Base-by-base conservation (phyloP, 2,797 vertebrate species). In the Oreochromis mossambicus region DNA sequence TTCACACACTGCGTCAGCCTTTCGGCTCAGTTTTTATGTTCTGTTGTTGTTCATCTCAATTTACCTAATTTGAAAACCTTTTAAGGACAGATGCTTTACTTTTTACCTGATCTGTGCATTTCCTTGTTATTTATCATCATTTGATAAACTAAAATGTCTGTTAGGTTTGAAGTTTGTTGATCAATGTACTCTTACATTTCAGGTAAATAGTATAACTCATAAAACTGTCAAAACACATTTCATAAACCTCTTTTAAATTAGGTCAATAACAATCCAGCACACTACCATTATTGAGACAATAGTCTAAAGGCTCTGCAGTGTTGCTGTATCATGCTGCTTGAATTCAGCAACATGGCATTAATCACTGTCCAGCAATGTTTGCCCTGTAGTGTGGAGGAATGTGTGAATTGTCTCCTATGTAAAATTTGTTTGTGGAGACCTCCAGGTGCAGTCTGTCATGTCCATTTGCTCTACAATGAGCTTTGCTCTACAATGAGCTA, bases 321-420 rank as follows among this genome's bases (percentile, higher is more conserved):
- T 26, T 66, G 75, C 78, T 77, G 43, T 24, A 7, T 52, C 10
- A 13, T 76, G 21, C 50, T 70, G 54, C 68, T 15, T 81, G 56
- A 82, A 81, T 82, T 79, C 79, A 89, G 63, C 38, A 85, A 83
- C 82, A 78, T 46, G 13, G 75, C 73, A 86, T 80, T 77, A 78
- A 85, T 87, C 79, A 92, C 24, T 50, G 55, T 77, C 55, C 56
- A 52, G 4, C 73, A 52, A 82, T 70, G 15, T 80, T 70, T 78
- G 26, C 43, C 6, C 34, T 85, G 8, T 13, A 32, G 43, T 75
- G 43, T 75, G 6, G 9, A 2, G 51, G 26, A 52, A 14, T 68
- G 46, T 82, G 21, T 78, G 77, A 29, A 56, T 29, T n/a, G 41
- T 48, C 24, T 73, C 24, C 43, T 75, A 26, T 11, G 17, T 75